These are phyloP conservation scores for Endotricha flammealis DNA, from an alignment of 2,888 invertebrate genomes.

Conservation along the genomic window DNA sequence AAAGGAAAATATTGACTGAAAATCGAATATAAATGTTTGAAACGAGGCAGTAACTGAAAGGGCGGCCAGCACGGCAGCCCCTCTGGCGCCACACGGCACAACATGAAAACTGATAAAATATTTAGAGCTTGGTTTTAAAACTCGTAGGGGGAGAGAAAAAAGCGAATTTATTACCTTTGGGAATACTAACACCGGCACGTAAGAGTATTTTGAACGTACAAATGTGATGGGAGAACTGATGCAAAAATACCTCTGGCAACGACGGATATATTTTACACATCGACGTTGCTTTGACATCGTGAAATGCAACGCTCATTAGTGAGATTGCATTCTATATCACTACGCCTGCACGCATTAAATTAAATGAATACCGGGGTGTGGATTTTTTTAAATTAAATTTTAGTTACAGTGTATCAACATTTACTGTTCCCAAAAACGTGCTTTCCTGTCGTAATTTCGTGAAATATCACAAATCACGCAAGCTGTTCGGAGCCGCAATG, in stretches of 20 bases:
- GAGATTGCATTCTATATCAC: background rate
- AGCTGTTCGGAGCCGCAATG: constrained; percentile 53
- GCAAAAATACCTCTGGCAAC: constrained; percentile 31
- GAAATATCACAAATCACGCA: constrained; percentile 41
- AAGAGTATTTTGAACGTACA: constrained; percentile 40
- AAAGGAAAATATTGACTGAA: constrained; percentile 32
- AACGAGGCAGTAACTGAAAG: constrained; percentile 46
- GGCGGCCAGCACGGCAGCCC: constrained; percentile 40
- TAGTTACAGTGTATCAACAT: too few species aligned
- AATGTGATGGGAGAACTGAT: constrained; percentile 29
- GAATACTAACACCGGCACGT: constrained; percentile 42
- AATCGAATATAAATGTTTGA: constrained; percentile 51
- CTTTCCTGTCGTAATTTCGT: constrained; percentile 3
- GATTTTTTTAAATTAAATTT: too few species aligned
- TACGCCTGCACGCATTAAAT: too few species aligned
- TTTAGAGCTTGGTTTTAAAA: constrained; percentile 63
- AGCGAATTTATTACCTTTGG: constrained; percentile 60
- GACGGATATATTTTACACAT: constrained; percentile 30
- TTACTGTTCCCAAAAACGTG: too few species aligned
- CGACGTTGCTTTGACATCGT: constrained; percentile 30
- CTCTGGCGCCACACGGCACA: constrained; percentile 66
- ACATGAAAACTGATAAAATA: constrained; percentile 71
- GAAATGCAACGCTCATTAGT: constrained; percentile 13
- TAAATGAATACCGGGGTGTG: too few species aligned
- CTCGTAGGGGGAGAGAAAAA: constrained; percentile 49